Percentiles rank a stretch among this genome's conserved stretches.
Conservation (phyloP, 2,888 invertebrate species). For the Azorinus chamasolen region DNA sequence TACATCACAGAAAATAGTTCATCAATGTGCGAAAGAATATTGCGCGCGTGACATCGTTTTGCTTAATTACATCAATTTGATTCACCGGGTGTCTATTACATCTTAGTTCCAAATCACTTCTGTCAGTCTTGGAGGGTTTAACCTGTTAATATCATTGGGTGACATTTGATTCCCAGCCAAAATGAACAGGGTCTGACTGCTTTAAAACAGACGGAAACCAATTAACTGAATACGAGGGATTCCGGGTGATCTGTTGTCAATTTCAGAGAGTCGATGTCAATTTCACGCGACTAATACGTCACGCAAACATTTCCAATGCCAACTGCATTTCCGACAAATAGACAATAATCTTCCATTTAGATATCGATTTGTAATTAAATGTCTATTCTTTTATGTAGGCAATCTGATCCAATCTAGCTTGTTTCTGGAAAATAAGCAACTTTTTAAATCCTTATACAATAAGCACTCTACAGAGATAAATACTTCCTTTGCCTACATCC, state of each 20-base stretch:
- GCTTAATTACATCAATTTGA: constrained; percentile 54
- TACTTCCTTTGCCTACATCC: too few relatives aligned
- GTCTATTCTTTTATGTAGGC: too few relatives aligned
- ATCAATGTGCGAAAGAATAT: constrained; percentile 32
- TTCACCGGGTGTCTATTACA: constrained; percentile 30
- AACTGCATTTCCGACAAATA: too few relatives aligned
- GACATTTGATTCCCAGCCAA: constrained; percentile 42
- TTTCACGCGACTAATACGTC: constrained; percentile 3
- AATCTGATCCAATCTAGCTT: too few relatives aligned
- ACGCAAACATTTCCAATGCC: too few relatives aligned
- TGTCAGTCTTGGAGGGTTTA: constrained; percentile 38
- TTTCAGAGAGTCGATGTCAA: constrained; percentile 44
- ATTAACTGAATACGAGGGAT: constrained; percentile 44
- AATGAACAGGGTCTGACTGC: constrained; percentile 33
- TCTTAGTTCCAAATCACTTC: constrained; percentile 46
- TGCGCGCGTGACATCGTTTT: constrained; percentile 44
- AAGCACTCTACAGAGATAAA: too few relatives aligned
- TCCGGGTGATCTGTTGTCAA: constrained; percentile 53
- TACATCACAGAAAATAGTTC: constrained; percentile 32
- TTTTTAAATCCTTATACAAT: too few relatives aligned
- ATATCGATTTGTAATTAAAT: too few relatives aligned
- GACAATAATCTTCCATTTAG: too few relatives aligned
- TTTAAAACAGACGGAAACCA: constrained; percentile 56
- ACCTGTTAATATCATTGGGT: constrained; percentile 52
- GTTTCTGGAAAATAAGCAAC: too few relatives aligned